phyloP scores from a whole-genome alignment of 2,888 invertebrate species.

The Gisinianus flammeolus region DNA sequence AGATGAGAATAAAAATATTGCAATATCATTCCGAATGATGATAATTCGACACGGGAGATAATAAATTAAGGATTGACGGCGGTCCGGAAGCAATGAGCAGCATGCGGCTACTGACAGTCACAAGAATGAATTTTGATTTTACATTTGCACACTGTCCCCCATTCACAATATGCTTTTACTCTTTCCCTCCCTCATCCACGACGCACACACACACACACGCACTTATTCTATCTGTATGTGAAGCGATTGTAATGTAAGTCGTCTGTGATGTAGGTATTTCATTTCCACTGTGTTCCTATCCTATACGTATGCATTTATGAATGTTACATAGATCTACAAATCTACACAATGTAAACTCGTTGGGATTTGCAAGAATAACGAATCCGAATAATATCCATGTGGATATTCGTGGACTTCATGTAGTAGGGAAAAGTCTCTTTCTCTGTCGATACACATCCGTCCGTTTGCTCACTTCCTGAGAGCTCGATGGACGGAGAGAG shows the following conservation, averaged over 20 bases:
- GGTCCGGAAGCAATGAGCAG: constrained; percentile 57
- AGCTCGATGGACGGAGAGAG: constrained; percentile 15
- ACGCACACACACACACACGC: not conserved
- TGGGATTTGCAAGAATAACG: too few relatives aligned
- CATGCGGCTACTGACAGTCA: constrained; percentile 44
- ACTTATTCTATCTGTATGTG: not conserved
- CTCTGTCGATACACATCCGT: not conserved
- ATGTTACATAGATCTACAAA: too few relatives aligned
- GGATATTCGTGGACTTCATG: too few relatives aligned
- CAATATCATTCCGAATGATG: constrained; percentile 50
- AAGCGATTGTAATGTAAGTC: too few relatives aligned
- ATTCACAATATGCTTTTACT: too few relatives aligned
- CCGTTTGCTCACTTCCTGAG: constrained; percentile 35
- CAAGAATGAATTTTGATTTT: constrained; percentile 20
- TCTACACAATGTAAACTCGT: too few relatives aligned
- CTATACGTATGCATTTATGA: too few relatives aligned
- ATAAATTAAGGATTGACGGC: constrained; percentile 55
- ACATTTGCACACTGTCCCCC: not conserved
- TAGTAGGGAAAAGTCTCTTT: not conserved
- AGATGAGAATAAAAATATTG: constrained; percentile 43
- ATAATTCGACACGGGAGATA: constrained; percentile 57
- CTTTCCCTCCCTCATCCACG: not conserved
- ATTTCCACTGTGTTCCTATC: too few relatives aligned
- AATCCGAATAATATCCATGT: too few relatives aligned
- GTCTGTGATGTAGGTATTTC: too few relatives aligned